Conservation (phyloP, 2,888 invertebrate species). For the Coronaproctus castanopsis region DNA sequence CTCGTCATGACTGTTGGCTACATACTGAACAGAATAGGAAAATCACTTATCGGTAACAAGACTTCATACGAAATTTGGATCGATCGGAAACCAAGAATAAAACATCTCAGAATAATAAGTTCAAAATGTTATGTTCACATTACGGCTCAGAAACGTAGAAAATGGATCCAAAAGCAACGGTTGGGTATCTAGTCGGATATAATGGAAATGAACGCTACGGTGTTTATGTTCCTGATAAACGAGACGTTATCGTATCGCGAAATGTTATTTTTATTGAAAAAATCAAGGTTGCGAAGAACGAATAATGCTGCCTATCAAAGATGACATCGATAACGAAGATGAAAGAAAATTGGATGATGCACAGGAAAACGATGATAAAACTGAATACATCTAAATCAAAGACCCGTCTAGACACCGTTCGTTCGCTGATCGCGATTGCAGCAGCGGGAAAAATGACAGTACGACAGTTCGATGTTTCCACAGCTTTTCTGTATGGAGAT, state of each 20-base stretch:
- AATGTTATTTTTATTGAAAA: constrained; percentile 20
- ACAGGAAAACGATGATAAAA: neutral
- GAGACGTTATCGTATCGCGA: constrained; percentile 13
- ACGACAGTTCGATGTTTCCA: constrained; percentile 22
- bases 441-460: constrained; percentile 16
- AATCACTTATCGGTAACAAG: constrained; percentile 15
- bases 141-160: neutral
- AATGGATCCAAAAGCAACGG: constrained; percentile 8
- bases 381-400: no score
- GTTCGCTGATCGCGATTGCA: constrained; percentile 20
- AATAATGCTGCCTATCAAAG: neutral
- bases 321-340: neutral
- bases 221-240: constrained; percentile 17
- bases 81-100: constrained; percentile 13
- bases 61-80: constrained; percentile 22
- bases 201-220: constrained; percentile 22
- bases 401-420: constrained; percentile 19
- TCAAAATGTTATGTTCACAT: neutral
- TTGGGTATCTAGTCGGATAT: constrained; percentile 20
- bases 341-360: neutral
- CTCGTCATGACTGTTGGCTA: constrained; percentile 13
- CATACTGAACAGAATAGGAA: constrained; percentile 15
- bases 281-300: constrained; percentile 12
- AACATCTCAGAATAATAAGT: constrained; percentile 5
- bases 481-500: constrained; percentile 23